Evolutionary conservation across 2,888 invertebrate genomes (phyloP), one percentile per base, ranked within the genome.

Genomic region (Nyleta sp.): DNA sequence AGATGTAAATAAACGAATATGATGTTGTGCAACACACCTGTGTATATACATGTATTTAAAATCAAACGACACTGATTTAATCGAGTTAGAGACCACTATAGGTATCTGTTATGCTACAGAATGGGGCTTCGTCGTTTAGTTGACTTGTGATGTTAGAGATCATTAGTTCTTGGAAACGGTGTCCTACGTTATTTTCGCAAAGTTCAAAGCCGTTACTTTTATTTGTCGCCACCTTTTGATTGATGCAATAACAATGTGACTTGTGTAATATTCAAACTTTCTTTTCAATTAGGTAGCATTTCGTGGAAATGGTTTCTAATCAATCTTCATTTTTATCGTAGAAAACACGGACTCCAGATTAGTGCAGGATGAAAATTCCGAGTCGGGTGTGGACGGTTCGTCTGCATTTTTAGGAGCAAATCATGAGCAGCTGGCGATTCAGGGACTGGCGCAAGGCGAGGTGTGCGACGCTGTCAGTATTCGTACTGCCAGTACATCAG

Each of bases 401-500:
- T 81, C 84, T 80, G 77, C 83, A 80, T 80, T 79, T 78, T 74
- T 82, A 76, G 85, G 86, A 67, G 60, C 80, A 38, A 86, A 86
- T 84, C 88, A 86, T 79, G 90, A 90, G 42, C 82, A 86, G 40
- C 82, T 87, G 33, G 83, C 84, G 7, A 81, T 84, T 44, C 89
- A 88, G 82, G 87, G 87, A 71, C 75, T 87, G 46, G 82, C 82
- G 0, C 88, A 88, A 79, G 86, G 87, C 28, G 90, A 90, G 71
- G 84, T 89, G 72, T 88, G 87, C 55, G 91, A 90, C 83, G 89
- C 86, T 68, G 84, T 87, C 57, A 91, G 90, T 75, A 86, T 89
- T 80, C 89, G 87, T 48, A 90, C 90, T 68, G 89, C 89, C 50
- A 90, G 90, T 68, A 90, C 90, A 18, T 90, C 89, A 10, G 83